phyloP scores from a whole-genome alignment of 92 coral and sea anemone genomes.

The Palythoa grandiflora region DNA sequence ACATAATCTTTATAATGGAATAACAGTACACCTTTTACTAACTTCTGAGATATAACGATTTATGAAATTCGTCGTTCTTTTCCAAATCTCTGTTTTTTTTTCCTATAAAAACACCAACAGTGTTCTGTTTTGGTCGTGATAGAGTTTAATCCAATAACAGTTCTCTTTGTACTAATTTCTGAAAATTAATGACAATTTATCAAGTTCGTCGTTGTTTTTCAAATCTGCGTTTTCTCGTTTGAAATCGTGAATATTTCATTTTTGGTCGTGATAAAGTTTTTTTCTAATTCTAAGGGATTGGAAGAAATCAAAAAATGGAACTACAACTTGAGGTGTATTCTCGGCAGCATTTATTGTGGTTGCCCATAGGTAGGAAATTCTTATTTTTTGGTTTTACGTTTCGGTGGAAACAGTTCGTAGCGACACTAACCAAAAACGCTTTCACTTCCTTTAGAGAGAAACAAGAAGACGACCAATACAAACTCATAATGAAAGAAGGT shows the following conservation, averaged over 20 bases:
- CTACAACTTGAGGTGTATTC: constrained; percentile 31
- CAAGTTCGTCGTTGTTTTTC: not conserved
- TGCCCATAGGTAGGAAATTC: constrained; percentile 38
- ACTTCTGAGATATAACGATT: not conserved
- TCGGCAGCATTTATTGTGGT: constrained; percentile 16
- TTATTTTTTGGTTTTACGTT: constrained; percentile 11
- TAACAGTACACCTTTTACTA: not conserved
- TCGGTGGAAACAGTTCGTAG: not conserved
- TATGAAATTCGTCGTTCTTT: not conserved
- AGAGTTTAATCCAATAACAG: not conserved
- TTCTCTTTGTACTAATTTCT: constrained; percentile 1
- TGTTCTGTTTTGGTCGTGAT: constrained; percentile 20
- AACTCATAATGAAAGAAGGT: constrained; percentile 78
- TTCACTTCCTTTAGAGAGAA: constrained; percentile 68
- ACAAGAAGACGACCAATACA: constrained; percentile 84
- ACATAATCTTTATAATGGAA: not conserved
- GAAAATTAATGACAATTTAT: not conserved
- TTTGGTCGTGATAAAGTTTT: constrained; percentile 49
- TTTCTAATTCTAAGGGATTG: constrained; percentile 50
- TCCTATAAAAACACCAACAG: not conserved
- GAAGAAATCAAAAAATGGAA: constrained; percentile 43
- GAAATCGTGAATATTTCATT: not conserved
- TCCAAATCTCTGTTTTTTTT: not conserved
- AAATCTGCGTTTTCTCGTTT: constrained; percentile 4
- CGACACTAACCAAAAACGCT: not conserved